phyloP scores from a whole-genome alignment of 2,888 invertebrate species.

The Synergus laeviventris region DNA sequence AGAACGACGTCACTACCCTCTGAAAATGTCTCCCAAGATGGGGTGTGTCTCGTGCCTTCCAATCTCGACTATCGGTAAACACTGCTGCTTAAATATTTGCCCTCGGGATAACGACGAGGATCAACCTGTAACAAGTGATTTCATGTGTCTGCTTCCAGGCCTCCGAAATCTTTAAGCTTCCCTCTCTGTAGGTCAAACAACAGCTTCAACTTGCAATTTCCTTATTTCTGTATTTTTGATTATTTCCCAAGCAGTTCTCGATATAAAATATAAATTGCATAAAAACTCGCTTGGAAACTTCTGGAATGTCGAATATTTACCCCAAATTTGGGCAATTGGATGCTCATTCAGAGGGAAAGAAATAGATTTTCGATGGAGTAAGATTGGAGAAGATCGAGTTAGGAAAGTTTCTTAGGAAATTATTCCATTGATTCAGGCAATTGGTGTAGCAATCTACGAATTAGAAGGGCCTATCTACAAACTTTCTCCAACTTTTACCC shows the following conservation, averaged over 20 bases:
- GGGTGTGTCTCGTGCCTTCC: conserved; percentile 38
- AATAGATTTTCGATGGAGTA: conserved; percentile 53
- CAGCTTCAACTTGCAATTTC: background rate
- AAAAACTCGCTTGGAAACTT: too few species aligned
- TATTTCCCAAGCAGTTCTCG: too few species aligned
- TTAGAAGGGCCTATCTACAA: conserved; percentile 52
- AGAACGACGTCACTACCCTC: conserved; percentile 27
- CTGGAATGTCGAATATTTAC: background rate
- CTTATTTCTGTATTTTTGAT: too few species aligned
- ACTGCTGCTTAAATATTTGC: conserved; percentile 47
- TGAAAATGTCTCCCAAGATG: conserved; percentile 15
- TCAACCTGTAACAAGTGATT: conserved; percentile 47
- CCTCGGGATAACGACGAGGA: conserved; percentile 46
- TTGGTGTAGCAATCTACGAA: conserved; percentile 62
- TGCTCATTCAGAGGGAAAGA: conserved; percentile 47
- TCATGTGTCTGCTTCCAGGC: conserved; percentile 25
- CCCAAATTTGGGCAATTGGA: conserved; percentile 26
- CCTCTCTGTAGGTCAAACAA: background rate
- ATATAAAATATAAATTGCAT: too few species aligned
- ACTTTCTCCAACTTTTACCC: conserved; percentile 23
- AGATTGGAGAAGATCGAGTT: conserved; percentile 45
- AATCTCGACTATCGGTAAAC: conserved; percentile 51
- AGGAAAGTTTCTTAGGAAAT: conserved; percentile 60
- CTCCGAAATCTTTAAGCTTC: background rate
- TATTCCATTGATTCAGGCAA: conserved; percentile 67